These are phyloP conservation scores for Poeciliopsis retropinna DNA, from an alignment of 2,113 vertebrate species.

Conservation along the genomic window DNA sequence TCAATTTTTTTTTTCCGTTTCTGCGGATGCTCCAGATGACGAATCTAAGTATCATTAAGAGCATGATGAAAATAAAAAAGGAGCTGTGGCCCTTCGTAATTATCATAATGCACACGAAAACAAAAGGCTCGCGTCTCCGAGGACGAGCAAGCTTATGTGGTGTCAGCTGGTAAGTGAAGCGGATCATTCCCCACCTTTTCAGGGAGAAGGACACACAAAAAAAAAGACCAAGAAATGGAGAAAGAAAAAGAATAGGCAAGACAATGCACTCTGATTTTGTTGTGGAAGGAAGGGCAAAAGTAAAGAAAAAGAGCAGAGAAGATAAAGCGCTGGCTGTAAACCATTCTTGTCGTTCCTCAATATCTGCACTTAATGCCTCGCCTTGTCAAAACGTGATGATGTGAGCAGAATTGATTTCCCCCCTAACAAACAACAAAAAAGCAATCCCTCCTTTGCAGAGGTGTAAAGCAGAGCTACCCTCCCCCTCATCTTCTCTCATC, in stretches of 20 bases:
- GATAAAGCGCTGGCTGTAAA: slow-evolving; percentile 74
- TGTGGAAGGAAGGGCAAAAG: slow-evolving; percentile 36
- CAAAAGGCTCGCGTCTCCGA: slow-evolving; percentile 74
- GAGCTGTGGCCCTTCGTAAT: slow-evolving; percentile 73
- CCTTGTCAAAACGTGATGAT: slow-evolving; percentile 80
- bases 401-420: slow-evolving; percentile 79
- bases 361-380: slow-evolving; percentile 78
- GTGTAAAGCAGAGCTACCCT: slow-evolving; percentile 74
- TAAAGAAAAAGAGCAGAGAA: slow-evolving; percentile 45
- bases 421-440: slow-evolving; percentile 78
- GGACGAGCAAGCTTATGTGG: slow-evolving; percentile 74
- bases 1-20: background rate
- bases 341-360: slow-evolving; percentile 76
- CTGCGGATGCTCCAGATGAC: slow-evolving; percentile 24
- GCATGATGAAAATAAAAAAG: slow-evolving; percentile 64
- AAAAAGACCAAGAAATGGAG: slow-evolving; percentile 37
- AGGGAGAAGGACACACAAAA: slow-evolving; percentile 21
- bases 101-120: slow-evolving; percentile 78
- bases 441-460: slow-evolving; percentile 78
- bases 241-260: slow-evolving; percentile 47
- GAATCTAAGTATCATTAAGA: slow-evolving; percentile 62
- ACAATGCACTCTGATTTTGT: slow-evolving; percentile 70
- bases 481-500: slow-evolving; percentile 77
- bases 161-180: slow-evolving; percentile 78
- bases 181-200: slow-evolving; percentile 75